These are phyloP conservation scores for Todiramphus saurophagus DNA, from an alignment of 2,113 vertebrate genomes.

Conservation along the genomic window DNA sequence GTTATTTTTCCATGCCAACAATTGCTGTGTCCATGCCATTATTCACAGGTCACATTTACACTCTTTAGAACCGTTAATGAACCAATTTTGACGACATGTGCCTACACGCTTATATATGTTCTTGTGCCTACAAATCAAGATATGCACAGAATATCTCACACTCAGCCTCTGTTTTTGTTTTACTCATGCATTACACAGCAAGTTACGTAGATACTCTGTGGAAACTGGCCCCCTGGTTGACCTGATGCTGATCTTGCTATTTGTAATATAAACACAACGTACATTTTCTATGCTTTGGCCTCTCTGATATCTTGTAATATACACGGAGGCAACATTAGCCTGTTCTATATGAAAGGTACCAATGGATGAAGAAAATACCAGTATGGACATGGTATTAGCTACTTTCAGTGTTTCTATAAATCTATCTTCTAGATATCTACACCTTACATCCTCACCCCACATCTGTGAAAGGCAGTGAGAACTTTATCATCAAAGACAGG, in stretches of 20 bases:
- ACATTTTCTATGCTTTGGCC: background rate
- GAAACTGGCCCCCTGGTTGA: background rate
- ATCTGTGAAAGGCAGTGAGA: background rate
- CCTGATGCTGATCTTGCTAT: background rate
- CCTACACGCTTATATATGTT: fast-evolving
- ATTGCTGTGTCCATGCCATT: background rate
- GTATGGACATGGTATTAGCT: background rate
- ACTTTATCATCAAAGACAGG: background rate
- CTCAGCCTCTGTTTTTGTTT: background rate
- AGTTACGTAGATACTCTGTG: background rate
- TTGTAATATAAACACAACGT: background rate
- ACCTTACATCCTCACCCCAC: background rate
- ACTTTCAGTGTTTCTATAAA: background rate
- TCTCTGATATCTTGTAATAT: background rate
- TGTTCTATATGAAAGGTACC: background rate
- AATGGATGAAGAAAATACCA: background rate
- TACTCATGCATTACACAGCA: background rate
- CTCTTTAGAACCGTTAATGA: background rate
- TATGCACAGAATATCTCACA: background rate
- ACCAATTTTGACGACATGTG: background rate
- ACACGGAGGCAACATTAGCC: background rate
- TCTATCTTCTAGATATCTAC: background rate
- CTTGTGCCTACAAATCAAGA: background rate
- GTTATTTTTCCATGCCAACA: background rate
- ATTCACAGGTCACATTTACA: background rate